Evolutionary conservation across 2,888 invertebrate species (phyloP).

Genomic region (Polydrusus pterygomalis): DNA sequence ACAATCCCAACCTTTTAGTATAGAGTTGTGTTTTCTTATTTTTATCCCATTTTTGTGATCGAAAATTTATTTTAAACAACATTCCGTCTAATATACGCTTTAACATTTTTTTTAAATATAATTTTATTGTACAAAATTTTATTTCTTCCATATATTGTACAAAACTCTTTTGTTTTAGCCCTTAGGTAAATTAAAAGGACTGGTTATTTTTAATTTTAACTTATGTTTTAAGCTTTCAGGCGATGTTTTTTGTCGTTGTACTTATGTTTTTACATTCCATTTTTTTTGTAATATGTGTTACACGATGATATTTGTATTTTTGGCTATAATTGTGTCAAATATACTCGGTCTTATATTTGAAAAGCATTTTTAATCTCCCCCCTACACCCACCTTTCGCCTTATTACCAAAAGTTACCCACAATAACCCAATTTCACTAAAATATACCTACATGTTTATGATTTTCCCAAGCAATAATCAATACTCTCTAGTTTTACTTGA

Average conservation of each 20-base stretch:
- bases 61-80: constrained; percentile 9
- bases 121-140: constrained; percentile 18
- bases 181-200: constrained; percentile 2
- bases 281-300: constrained; percentile 20
- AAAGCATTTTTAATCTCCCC: neutral
- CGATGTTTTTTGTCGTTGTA: constrained; percentile 10
- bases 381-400: too few relatives aligned
- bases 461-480: too few relatives aligned
- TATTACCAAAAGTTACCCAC: too few relatives aligned
- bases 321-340: constrained; percentile 41
- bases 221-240: constrained; percentile 26
- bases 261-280: constrained; percentile 24
- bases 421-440: too few relatives aligned
- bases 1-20: constrained; percentile 4
- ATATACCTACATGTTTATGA: too few relatives aligned
- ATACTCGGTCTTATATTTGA: constrained; percentile 39
- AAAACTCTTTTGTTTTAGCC: neutral
- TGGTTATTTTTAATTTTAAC: constrained; percentile 27
- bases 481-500: neutral
- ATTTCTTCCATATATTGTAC: constrained; percentile 22
- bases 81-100: constrained; percentile 27
- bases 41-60: constrained; percentile 11
- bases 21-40: neutral
- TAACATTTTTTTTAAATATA: constrained; percentile 6
- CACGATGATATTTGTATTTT: constrained; percentile 42